Evolutionary conservation across 2,113 vertebrate species (phyloP), one percentile per base, ranked within the genome.

Genomic region (Petrocephalus microphthalmus): DNA sequence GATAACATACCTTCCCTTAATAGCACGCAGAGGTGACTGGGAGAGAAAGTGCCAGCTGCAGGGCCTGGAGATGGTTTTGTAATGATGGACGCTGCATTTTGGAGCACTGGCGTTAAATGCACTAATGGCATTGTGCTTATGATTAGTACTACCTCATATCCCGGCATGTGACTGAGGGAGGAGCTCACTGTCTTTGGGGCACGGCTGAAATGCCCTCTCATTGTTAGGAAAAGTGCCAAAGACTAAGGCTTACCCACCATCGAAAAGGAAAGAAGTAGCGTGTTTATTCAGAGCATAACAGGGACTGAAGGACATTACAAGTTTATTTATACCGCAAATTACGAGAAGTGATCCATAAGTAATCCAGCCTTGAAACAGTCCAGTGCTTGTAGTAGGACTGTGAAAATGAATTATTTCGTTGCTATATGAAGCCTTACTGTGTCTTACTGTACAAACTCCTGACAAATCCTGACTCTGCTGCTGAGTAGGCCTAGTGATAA

Each of bases 1-100:
- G 94, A 95, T 94, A 93, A 95, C 94, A 96, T 93, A 90, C 93
- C 92, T 22, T 88, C 29, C 54, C 91, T 0, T 0, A 81, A 42
- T 60, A 47, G 89, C 90, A 90, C 88, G 87, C 89, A 88, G 90
- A 51, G 82, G 87, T 84, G 86, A 60, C 45, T 15, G 53, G 2
- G 8, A 54, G 53, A 42, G 71, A 19, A 78, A 37, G 71, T 42
- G 33, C 15, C 71, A 42, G 71, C 71, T 42, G 19, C 33, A 1
- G 15, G 17, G 2, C 15, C 33, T 78, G 29, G 71, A 78, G 13
- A 7, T 20, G 60, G 15, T 51, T 25, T 45, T 11, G 51, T 17
- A 52, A 7, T 52, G 52, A 56, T 52, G 45, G 3, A 84, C 47
- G 5, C 49, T 25, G 42, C 1, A 4, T 84, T 51, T 13, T 13